These are phyloP conservation scores for Cremastinae sp. DNA, from an alignment of 2,888 invertebrate genomes.

Conservation along the genomic window DNA sequence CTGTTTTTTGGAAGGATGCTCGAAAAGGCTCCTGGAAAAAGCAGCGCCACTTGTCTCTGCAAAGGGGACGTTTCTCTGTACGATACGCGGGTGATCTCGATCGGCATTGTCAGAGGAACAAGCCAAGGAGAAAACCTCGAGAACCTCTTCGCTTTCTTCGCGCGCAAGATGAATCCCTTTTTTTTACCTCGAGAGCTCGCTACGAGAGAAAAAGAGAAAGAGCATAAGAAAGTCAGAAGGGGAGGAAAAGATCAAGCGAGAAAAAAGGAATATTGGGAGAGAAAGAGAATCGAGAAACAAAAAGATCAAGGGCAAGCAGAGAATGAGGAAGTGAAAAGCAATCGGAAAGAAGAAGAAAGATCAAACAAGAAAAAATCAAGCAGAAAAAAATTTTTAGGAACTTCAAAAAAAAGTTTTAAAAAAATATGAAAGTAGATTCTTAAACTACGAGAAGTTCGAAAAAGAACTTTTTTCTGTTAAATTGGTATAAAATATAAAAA, in stretches of 20 bases:
- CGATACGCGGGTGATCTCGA: conserved; percentile 53
- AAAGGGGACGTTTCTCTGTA: conserved; percentile 30
- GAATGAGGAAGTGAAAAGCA: conserved; percentile 8
- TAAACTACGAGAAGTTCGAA: too few species aligned
- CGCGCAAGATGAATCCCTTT: conserved; percentile 51
- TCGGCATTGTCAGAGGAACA: conserved; percentile 58
- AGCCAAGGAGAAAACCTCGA: conserved; percentile 57
- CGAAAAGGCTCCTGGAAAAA: conserved; percentile 10
- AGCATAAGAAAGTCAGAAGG: conserved; percentile 12
- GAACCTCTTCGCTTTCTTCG: conserved; percentile 60
- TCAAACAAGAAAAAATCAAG: conserved; percentile 45
- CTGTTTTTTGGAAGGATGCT: neutral
- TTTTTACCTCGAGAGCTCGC: conserved; percentile 28
- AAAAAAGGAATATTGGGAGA: too few species aligned
- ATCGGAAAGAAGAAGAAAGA: conserved; percentile 58
- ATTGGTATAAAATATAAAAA: too few species aligned
- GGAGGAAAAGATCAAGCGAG: too few species aligned
- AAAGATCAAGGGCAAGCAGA: conserved; percentile 2
- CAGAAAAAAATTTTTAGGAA: conserved; percentile 59
- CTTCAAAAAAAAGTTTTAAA: too few species aligned
- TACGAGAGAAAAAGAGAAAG: conserved; percentile 4
- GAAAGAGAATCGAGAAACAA: too few species aligned
- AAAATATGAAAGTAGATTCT: too few species aligned
- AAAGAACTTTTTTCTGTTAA: conserved; percentile 15
- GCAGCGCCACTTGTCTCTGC: conserved; percentile 44